These are phyloP conservation scores for Apotomis turbidana DNA, from an alignment of 2,888 invertebrate species.

Conservation along the genomic window DNA sequence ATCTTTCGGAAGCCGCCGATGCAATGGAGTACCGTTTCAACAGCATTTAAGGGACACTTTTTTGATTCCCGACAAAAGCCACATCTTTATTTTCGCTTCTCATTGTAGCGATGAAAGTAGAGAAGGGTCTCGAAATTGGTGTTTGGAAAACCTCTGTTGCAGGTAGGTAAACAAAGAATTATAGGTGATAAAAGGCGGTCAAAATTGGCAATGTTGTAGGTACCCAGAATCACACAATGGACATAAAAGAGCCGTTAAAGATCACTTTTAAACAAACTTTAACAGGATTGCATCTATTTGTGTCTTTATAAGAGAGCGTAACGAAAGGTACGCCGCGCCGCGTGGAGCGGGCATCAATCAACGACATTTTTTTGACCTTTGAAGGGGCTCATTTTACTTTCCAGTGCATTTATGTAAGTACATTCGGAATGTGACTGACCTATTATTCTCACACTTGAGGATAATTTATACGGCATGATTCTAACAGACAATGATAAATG, in stretches of 20 bases:
- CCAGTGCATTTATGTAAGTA: constrained; percentile 42
- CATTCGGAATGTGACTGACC: constrained; percentile 39
- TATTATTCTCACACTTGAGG: constrained; percentile 39
- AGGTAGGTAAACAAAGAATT: constrained; percentile 50
- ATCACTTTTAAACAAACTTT: constrained; percentile 41
- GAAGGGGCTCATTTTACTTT: constrained; percentile 43
- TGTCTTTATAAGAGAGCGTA: constrained; percentile 47
- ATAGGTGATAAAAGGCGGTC: constrained; percentile 38
- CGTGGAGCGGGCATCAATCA: constrained; percentile 53
- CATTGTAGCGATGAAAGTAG: constrained; percentile 47
- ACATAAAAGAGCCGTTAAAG: constrained; percentile 20
- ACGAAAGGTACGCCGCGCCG: constrained; percentile 45
- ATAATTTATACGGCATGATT: constrained; percentile 43
- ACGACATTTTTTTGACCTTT: constrained; percentile 50
- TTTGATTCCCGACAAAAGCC: constrained; percentile 50
- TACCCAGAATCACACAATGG: constrained; percentile 18
- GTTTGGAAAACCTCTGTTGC: constrained; percentile 45
- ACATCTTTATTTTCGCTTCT: constrained; percentile 51
- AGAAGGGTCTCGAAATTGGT: constrained; percentile 37
- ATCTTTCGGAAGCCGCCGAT: constrained; percentile 42
- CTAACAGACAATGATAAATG: constrained; percentile 40
- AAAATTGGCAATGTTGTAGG: constrained; percentile 36
- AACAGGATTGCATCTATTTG: constrained; percentile 44
- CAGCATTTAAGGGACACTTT: constrained; percentile 52
- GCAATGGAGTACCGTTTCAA: constrained; percentile 43